Conservation (phyloP, 2,113 vertebrate genomes). For the Propithecus coquereli region DNA sequence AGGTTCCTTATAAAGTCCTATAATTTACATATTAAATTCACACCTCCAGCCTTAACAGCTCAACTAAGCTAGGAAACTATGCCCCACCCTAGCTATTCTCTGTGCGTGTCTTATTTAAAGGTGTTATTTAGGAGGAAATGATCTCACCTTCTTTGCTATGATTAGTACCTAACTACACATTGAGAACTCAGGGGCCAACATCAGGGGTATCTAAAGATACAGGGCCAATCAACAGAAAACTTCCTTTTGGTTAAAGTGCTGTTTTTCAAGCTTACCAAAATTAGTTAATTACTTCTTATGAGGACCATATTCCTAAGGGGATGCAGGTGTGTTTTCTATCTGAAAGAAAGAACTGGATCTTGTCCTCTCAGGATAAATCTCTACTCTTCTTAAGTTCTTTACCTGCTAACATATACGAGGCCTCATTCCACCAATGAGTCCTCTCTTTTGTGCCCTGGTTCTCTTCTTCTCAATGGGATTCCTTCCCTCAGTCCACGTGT, state of each 20-base stretch:
- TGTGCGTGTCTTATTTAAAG: neutral
- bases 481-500: accelerated
- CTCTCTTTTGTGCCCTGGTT: neutral
- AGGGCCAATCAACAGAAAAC: neutral
- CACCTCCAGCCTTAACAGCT: neutral
- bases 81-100: neutral
- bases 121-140: neutral
- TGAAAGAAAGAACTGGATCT: neutral
- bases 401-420: neutral
- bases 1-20: neutral
- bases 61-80: neutral
- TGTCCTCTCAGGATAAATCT: neutral
- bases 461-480: neutral
- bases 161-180: neutral
- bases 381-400: neutral
- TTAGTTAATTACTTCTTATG: neutral
- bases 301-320: neutral
- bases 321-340: neutral
- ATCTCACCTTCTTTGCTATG: neutral
- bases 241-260: neutral
- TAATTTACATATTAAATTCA: neutral
- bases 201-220: neutral
- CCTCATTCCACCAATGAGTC: neutral
- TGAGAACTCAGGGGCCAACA: neutral
- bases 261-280: neutral